These are phyloP conservation scores for Lasioglossum pauxillum DNA, from an alignment of 2,888 invertebrate genomes.

Conservation along the genomic window DNA sequence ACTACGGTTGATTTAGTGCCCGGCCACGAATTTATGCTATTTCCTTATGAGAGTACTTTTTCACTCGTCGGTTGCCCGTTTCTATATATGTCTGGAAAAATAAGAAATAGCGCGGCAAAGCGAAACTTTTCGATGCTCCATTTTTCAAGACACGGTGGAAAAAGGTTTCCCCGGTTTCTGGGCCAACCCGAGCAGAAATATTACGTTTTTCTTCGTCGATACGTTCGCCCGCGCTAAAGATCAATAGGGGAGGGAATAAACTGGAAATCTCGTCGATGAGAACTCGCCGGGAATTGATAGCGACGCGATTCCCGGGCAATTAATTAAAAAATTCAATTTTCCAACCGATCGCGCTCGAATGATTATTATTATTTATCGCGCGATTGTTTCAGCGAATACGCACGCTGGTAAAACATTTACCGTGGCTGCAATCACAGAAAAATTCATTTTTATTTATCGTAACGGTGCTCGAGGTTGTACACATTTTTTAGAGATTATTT, in stretches of 20 bases:
- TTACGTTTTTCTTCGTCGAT: constrained; percentile 28
- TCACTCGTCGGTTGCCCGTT: constrained; percentile 18
- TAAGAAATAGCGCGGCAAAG: constrained; percentile 44
- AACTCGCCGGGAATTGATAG: constrained; percentile 3
- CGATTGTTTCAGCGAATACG: neutral
- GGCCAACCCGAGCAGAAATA: constrained; percentile 12
- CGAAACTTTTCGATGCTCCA: constrained; percentile 51
- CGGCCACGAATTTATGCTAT: constrained; percentile 52
- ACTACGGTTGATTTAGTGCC: constrained; percentile 57
- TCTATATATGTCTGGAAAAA: constrained; percentile 17
- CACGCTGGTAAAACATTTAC: neutral
- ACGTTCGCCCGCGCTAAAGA: neutral
- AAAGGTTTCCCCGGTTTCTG: constrained; percentile 29
- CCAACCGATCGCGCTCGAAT: neutral
- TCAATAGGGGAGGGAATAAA: constrained; percentile 16
- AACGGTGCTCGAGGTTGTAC: neutral
- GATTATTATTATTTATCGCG: neutral
- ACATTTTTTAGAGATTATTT: too few relatives aligned
- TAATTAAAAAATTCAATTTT: constrained; percentile 12
- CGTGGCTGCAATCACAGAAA: neutral
- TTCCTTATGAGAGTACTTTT: constrained; percentile 52
- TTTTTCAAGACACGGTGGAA: constrained; percentile 25
- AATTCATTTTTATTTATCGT: neutral
- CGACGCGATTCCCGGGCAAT: neutral
- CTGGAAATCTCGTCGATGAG: neutral